Base-by-base conservation (phyloP, 2,888 invertebrate genomes). In the Plusia festucae region DNA sequence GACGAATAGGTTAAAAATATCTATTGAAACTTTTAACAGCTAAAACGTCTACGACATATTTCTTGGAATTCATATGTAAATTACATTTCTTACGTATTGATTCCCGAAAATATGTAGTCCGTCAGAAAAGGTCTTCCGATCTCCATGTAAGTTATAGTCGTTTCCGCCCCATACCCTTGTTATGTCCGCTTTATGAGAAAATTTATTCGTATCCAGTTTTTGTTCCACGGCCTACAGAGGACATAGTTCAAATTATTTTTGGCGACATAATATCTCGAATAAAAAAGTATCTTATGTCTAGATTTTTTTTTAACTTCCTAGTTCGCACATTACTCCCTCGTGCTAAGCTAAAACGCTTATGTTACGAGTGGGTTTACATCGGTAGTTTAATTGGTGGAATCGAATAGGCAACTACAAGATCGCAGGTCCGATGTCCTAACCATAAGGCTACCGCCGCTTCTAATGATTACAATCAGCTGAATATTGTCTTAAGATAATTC, bases 61-160 rank as follows among this genome's bases (percentile, higher is more conserved):
- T 55, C 58, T 67, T 55, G 63, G 54, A 64, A 75, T 75, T 75
- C 64, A 51, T 70, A 79, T 76, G 75, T 72, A 74, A 77, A 79
- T 79, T 65, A 73, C 64, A 70, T 78, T 72, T 60, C 70, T 76
- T 72, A 69, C 70, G 77, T 79, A 82, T 82, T 80, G 81, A 80
- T 82, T 82, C 74, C 78, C 65, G 46, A 76, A 78, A 81, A 77
- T 82, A 77, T 80, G 82, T 80, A 75, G 75, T 79, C 78, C 78
- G 63, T 82, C 81, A 81, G 68, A 71, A 78, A 82, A 76, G 78
- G 78, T 76, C 78, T 80, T 76, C 78, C 71, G 71, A 73, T 79
- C 72, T 76, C 65, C 76, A 76, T 80, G 70, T 78, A 81, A 82
- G 72, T 82, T 82, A 81, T 78, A 71, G 76, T 76, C 74, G 72